Evolutionary conservation across 92 coral and sea anemone species (phyloP).

Genomic region (Actinostola sp.): DNA sequence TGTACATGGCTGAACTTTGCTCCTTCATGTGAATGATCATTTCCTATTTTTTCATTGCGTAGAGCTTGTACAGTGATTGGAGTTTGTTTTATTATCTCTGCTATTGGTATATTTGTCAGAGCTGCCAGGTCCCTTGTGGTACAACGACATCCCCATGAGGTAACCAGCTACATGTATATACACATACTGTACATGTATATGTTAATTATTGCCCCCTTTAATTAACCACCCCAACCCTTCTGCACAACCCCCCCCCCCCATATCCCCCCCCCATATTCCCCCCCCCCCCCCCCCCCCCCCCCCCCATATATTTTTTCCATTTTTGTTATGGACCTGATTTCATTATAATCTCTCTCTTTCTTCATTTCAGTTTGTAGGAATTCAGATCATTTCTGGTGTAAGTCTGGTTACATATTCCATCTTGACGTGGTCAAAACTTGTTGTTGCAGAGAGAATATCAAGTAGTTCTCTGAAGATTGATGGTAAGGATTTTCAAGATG

Average conservation of each 20-base stretch:
- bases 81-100: constrained; percentile 67
- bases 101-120: constrained; percentile 74
- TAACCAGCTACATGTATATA: constrained; percentile 2
- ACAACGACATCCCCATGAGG: constrained; percentile 68
- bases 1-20: background rate
- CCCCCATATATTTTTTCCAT: no score
- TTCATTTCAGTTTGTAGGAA: constrained; percentile 56
- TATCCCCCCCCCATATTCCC: no score
- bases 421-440: constrained; percentile 77
- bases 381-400: constrained; percentile 72
- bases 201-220: no score
- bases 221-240: no score
- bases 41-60: background rate
- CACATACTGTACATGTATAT: no score
- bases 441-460: constrained; percentile 69
- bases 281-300: no score
- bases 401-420: constrained; percentile 61
- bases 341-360: background rate
- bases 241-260: no score
- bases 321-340: no score
- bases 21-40: background rate
- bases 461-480: constrained; percentile 80
- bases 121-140: constrained; percentile 66
- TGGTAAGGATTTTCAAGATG: constrained; percentile 52
- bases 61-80: constrained; percentile 82